These are phyloP conservation scores for Chascanopsetta lugubris DNA, from an alignment of 2,113 vertebrate species.

Conservation along the genomic window DNA sequence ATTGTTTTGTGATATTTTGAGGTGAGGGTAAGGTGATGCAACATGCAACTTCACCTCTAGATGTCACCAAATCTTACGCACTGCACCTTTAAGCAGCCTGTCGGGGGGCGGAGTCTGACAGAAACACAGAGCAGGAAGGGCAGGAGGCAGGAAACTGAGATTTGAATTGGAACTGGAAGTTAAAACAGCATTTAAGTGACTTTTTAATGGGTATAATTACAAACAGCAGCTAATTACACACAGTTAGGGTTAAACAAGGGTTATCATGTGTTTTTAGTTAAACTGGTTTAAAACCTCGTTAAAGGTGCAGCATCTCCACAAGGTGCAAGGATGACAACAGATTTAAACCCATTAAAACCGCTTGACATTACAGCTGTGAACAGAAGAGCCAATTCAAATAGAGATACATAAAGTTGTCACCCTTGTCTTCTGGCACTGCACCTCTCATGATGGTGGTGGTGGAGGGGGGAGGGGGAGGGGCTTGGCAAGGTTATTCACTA, in stretches of 20 bases:
- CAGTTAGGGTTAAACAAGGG: slow-evolving; percentile 84
- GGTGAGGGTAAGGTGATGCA: too few relatives aligned
- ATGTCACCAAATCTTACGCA: too few relatives aligned
- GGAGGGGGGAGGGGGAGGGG: too few relatives aligned
- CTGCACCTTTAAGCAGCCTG: too few relatives aligned
- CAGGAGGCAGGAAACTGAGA: too few relatives aligned
- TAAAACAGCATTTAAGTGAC: slow-evolving; percentile 61
- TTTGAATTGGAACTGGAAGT: too few relatives aligned
- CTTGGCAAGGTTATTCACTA: slow-evolving; percentile 83
- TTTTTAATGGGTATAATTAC: slow-evolving; percentile 60
- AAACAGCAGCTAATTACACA: slow-evolving; percentile 79
- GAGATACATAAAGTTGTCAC: slow-evolving; percentile 49
- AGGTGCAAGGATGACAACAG: slow-evolving; percentile 71
- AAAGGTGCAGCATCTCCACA: slow-evolving; percentile 80
- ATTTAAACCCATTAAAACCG: too few relatives aligned
- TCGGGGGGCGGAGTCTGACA: too few relatives aligned
- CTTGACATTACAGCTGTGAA: too few relatives aligned
- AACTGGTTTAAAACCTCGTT: slow-evolving; percentile 75
- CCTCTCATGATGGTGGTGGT: slow-evolving; percentile 84
- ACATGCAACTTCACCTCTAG: too few relatives aligned
- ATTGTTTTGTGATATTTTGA: too few relatives aligned
- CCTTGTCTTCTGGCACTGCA: slow-evolving; percentile 81
- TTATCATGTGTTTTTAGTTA: slow-evolving; percentile 85
- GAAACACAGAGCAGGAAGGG: too few relatives aligned
- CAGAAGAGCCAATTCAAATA: slow-evolving; percentile 48